Base-by-base conservation (phyloP, 2,797 vertebrate species). In the Carduelis carduelis region DNA sequence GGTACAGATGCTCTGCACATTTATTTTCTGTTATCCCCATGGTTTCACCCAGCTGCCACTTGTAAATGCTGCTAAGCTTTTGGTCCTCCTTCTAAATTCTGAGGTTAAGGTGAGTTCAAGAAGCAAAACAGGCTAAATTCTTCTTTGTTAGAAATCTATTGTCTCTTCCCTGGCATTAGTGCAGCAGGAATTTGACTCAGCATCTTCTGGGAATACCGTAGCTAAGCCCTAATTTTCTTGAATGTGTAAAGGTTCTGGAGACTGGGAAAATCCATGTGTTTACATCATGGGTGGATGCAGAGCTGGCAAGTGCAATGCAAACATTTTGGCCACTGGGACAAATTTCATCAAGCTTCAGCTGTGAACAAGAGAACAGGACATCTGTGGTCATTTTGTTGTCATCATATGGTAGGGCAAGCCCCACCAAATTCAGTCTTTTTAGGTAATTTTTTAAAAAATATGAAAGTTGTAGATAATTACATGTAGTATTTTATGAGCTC, bases 351-450 rank as follows among this genome's bases (percentile, higher is more conserved):
- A 20, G 16, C 26, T 78, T 52, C 56, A 64, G 21, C 26, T 81
- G 13, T 28, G 26, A 91, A 17, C 39, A 55, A 52, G 35, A 85
- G 21, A 2, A 1, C 34, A 46, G 39, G 9, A 47, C 19, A 9
- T 22, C 14, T 63, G 22, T 21, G 66, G 44, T 11, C 27, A 41
- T 63, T 50, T 35, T 32, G 22, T 47, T 83, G 11, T 16, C 23
- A n/a, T 16, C 0, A 0, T 63, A 8, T 10, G n/a, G 13, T 2
- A 52, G 20, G 18, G 14, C 16, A 71, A 55, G 14, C 2, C 8
- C 17, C 30, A 56, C 3, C 10, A 77, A 65, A 37, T 4, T 52
- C 26, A 34, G 11, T 9, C 30, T 72, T 61, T 35, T 18, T 8
- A 34, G 13, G 11, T 23, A 12, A n/a, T 8, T 23, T 22, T 1